Evolutionary conservation across 2,113 vertebrate genomes (phyloP), one percentile per base, ranked within the genome.

Genomic region (Trinectes maculatus): DNA sequence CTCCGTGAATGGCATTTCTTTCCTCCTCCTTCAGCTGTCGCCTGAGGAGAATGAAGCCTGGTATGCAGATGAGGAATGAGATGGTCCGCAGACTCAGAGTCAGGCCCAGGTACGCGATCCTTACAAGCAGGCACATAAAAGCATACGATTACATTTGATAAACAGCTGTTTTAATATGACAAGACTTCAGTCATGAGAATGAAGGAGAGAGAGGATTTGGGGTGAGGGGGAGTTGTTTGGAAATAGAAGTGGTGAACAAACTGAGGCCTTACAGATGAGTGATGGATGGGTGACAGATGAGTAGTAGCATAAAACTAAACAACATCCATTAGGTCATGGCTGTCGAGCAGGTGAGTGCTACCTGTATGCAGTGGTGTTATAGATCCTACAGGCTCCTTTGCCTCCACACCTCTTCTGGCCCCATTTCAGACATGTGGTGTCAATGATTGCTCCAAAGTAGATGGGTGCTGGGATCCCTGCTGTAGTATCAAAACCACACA

Each of bases 401-500:
- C 85, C 87, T 3, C 96, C 95, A 61, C 94, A 95, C 46, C 73
- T 82, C 24, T 83, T 94, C 40, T 84, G 89, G 18, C 94, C 94
- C 96, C 96, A 99, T 76, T 94, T 96, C 46, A 98, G 64, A 80
- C 96, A 98, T 0, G 95, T 91, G 56, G 16, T 93, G 79, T 99
- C 96, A 0, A 99, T 95, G 43, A 96, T 67, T 2, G 93, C 92
- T 1, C 97, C 96, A 0, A 94, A 97, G 79, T 96, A 98, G 79
- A 96, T 92, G 0, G 96, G 96, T 0, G 94, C 93, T 26, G 94
- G 93, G 43, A 98, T 93, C 53, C 96, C 93, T 2, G 89, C 92
- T 94, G 81, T 29, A 44, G 34, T 15, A 65, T n/a, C 15, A 58
- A 15, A 56, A 29, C 6, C 40, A 33, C 21, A 65, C 2, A 19